Percentiles rank a stretch among this genome's conserved stretches.
phyloP scores from a whole-genome alignment of 2,113 vertebrate genomes.

The Psephotus haematonotus region DNA sequence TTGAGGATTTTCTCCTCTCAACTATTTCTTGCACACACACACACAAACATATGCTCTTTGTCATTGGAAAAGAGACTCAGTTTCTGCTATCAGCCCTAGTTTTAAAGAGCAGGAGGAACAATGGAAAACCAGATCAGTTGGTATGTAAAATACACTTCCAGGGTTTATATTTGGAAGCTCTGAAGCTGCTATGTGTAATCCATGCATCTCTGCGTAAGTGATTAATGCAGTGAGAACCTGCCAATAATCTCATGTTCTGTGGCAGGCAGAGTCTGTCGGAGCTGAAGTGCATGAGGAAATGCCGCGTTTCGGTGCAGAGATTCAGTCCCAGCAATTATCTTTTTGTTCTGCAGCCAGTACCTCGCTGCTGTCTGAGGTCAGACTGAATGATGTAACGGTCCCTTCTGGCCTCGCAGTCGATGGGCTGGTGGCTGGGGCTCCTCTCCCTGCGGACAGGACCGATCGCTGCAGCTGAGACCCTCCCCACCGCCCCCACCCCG shows the following conservation, averaged over 20 bases:
- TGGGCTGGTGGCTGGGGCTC: neutral
- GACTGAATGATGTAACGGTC: neutral
- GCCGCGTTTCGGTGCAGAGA: neutral
- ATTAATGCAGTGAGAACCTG: neutral
- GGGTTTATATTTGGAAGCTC: neutral
- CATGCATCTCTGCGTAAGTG: neutral
- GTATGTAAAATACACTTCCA: neutral
- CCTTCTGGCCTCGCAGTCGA: neutral
- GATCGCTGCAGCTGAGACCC: slow-evolving; percentile 26
- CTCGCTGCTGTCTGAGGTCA: slow-evolving; percentile 10
- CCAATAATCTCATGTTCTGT: neutral
- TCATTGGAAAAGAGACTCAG: neutral
- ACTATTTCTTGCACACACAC: neutral
- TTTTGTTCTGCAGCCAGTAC: neutral
- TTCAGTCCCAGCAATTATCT: neutral
- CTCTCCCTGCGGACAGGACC: neutral
- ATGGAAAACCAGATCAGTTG: neutral
- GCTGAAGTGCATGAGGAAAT: neutral
- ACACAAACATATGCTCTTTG: neutral
- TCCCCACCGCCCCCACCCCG: neutral
- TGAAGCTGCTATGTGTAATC: neutral
- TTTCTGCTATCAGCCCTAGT: neutral
- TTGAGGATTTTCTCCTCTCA: neutral
- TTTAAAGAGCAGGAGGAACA: neutral
- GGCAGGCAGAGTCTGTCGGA: neutral